These are phyloP conservation scores for Glyptemys insculpta DNA, from an alignment of 2,797 vertebrate genomes.

Conservation along the genomic window DNA sequence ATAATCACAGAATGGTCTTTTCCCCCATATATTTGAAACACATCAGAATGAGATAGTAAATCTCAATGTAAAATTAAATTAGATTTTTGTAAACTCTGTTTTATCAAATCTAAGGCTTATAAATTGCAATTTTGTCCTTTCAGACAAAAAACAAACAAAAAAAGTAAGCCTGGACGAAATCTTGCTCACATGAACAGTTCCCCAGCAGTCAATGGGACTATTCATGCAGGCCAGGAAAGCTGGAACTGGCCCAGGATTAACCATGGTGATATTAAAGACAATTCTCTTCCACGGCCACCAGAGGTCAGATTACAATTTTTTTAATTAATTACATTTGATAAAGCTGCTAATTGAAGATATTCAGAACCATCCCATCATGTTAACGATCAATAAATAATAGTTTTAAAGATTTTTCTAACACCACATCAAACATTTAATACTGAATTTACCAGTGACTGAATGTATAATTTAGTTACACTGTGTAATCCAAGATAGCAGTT, in stretches of 20 bases:
- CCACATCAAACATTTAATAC: neutral
- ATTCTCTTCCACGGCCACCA: neutral
- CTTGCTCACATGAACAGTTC: constrained; percentile 45
- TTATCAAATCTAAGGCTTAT: constrained; percentile 20
- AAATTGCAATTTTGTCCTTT: constrained; percentile 42
- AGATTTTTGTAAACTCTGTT: constrained; percentile 50
- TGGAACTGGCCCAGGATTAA: neutral
- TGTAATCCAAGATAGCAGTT: neutral
- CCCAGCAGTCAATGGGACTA: neutral
- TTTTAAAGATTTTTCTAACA: neutral
- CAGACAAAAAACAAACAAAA: constrained; percentile 68
- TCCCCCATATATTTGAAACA: constrained; percentile 33
- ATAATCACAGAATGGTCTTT: neutral
- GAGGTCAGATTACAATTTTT: neutral
- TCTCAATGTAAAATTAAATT: constrained; percentile 53
- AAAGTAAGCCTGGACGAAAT: constrained; percentile 62
- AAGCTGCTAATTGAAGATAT: neutral
- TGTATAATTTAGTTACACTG: neutral
- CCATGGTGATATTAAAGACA: neutral
- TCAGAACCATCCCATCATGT: neutral
- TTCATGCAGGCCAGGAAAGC: constrained; percentile 50
- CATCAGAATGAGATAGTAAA: constrained; percentile 29
- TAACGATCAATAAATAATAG: accelerated
- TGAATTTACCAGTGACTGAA: accelerated
- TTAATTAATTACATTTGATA: neutral